Base-by-base conservation (phyloP, 2,113 vertebrate genomes). In the Rhinolophus ferrumequinum region DNA sequence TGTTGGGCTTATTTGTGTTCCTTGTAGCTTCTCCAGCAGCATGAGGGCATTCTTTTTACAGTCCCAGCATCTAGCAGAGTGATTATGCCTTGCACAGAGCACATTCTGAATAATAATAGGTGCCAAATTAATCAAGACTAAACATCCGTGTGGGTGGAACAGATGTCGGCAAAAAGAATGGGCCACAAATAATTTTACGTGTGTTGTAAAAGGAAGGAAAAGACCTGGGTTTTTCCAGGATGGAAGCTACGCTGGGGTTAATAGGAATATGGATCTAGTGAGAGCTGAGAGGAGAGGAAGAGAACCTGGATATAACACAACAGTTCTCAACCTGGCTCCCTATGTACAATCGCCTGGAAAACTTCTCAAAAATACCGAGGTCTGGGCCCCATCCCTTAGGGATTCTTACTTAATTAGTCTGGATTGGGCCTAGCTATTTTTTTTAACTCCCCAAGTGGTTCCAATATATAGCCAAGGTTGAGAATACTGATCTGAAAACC, bases 401-500 rank as follows among this genome's bases (percentile, higher is more conserved):
- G 76, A 96, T 21, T 54, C 60, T 82, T 67, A 76, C n/a, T 90
- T 93, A 93, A 91, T 94, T 93, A 73, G 72, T 58, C 64, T 94
- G 28, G 47, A 69, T 11, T 86, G 21, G 58, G 38, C 72, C 81
- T 26, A 94, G 64, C 69, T 35, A 77, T 69, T 13, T 21, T 86
- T 69, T 90, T 58, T 60, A 92, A 88, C 91, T 91, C 92, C 91
- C 83, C 90, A 69, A 52, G 56, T 85, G 77, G 76, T 82, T 88
- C 83, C 77, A 28, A 77, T 56, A 35, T 84, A 93, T 10, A 70
- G 11, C 73, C 44, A 73, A 54, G 30, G 7, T 75, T 85, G 16
- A 86, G 35, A 94, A 95, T 62, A 47, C 62, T 93, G 50, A 88
- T 96, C 93, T 96, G 69, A 90, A 96, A 97, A 96, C 90, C 96